A percentile compares a stretch with the other conserved stretches of the same genome.
phyloP scores from a whole-genome alignment of 2,797 vertebrate species.

The Anisognathus igniventris region DNA sequence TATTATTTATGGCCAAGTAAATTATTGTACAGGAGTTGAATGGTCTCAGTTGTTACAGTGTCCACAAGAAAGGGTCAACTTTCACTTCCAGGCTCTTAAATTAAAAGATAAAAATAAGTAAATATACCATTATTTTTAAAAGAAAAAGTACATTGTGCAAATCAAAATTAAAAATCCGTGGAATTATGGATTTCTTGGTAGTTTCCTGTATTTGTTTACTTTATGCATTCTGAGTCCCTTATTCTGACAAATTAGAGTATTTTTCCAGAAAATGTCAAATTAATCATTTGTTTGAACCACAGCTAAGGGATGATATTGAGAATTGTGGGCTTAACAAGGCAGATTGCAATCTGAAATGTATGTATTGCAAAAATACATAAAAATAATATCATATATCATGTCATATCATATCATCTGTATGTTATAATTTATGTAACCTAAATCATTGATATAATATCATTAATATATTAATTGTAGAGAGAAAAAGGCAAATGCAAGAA shows the following conservation, averaged over 20 bases:
- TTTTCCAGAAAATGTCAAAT: background rate
- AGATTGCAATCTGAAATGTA: background rate
- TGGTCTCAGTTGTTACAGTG: rapidly evolving
- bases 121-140: background rate
- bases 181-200: background rate
- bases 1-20: background rate
- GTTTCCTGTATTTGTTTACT: background rate
- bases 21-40: background rate
- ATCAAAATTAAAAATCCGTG: background rate
- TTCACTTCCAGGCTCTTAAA: background rate
- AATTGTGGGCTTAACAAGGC: background rate
- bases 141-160: background rate
- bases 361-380: rapidly evolving
- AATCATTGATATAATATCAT: no score
- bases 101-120: background rate
- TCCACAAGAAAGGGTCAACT: background rate
- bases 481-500: background rate
- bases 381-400: background rate
- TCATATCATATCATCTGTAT: background rate
- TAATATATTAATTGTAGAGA: background rate
- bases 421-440: no score
- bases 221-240: background rate
- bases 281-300: background rate
- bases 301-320: background rate
- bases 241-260: background rate